Base-by-base conservation (phyloP, 2,113 vertebrate species). In the Phrynocephalus versicolor region DNA sequence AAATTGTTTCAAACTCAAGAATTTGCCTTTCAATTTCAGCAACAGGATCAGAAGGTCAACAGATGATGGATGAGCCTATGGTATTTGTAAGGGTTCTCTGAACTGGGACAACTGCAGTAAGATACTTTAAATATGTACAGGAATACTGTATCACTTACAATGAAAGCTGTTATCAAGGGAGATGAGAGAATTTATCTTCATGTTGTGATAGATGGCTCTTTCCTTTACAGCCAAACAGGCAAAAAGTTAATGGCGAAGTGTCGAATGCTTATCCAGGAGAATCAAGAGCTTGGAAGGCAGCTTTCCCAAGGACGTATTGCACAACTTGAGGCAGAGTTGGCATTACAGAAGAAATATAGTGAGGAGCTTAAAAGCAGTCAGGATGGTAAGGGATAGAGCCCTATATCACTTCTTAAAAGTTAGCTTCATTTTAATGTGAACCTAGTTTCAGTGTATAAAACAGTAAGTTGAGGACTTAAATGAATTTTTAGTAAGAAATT, bases 201-300 rank as follows among this genome's bases (percentile, higher is more conserved):
- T 95, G 96, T 94, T 97, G 97, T 99, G 98, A 99, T 98, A 97
- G 97, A 96, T 97, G 97, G 96, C 97, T 98, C 97, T 99, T 97
- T 99, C 98, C 97, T 97, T 99, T 99, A 92, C 98, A 99, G 99
- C 97, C 99, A 99, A 97, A 99, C 99, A 93, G 99, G 99, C 94
- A 99, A 99, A 98, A 99, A 99, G 96, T 97, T 99, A 98, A 99
- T 99, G 99, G 98, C 98, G 96, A 99, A 99, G 96, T 99, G 98
- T 97, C 98, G 99, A 95, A 99, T 99, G 99, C 97, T 99, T 97
- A 99, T 99, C 97, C 99, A 99, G 96, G 99, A 99, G 96, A 99
- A 99, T 96, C 99, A 99, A 96, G 99, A 99, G 95, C 93, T 99
- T 95, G 99, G 99, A 91, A 97, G 98, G 95, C 99, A 99, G 96